A percentile compares a stretch with the other conserved stretches of the same genome.
Evolutionary conservation across 1,140 invertebrate genomes (phyloP).

Genomic region (Bradysia coprophila): DNA sequence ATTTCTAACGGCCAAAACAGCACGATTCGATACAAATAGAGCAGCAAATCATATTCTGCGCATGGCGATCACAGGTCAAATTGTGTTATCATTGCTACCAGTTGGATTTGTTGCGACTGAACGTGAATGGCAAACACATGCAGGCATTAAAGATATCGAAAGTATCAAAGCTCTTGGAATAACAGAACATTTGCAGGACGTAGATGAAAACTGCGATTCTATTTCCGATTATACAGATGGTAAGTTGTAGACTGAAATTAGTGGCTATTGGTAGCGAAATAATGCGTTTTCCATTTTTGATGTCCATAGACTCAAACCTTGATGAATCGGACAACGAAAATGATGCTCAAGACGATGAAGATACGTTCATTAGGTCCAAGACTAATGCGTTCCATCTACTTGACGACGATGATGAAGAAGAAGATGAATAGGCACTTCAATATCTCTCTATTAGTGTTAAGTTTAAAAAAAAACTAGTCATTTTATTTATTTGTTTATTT

Average conservation of each 20-base stretch:
- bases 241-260: not conserved
- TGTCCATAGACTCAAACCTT: not conserved
- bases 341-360: not conserved
- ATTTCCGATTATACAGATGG: not conserved
- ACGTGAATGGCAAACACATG: not conserved
- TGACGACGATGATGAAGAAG: not conserved
- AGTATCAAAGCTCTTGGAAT: not conserved
- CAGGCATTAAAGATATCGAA: not conserved
- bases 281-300: not conserved
- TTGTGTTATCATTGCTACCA: conserved; percentile 48
- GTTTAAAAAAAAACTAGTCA: too few species aligned
- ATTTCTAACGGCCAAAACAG: conserved; percentile 68
- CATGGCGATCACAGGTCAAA: conserved; percentile 67
- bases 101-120: conserved; percentile 32
- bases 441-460: too few species aligned
- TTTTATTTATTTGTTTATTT: too few species aligned
- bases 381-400: not conserved
- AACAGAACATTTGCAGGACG: not conserved
- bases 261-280: not conserved
- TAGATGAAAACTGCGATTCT: not conserved
- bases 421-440: too few species aligned
- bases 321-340: not conserved
- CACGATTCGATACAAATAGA: conserved; percentile 62
- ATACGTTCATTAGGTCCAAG: not conserved
- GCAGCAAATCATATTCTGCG: conserved; percentile 79